phyloP scores from a whole-genome alignment of 1,140 invertebrate species.

The Cephus cinctus region DNA sequence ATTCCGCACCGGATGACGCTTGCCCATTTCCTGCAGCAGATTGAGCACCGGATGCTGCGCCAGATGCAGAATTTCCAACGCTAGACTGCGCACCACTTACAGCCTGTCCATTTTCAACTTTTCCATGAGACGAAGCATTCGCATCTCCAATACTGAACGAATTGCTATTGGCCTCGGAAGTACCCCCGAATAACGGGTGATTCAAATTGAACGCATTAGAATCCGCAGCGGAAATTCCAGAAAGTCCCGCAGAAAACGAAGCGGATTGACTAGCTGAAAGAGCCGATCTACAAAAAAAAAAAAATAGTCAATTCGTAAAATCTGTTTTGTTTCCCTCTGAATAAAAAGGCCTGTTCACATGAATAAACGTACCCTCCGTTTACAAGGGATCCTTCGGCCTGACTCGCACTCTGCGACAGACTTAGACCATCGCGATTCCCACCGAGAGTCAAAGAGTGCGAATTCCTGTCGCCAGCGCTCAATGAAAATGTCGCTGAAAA shows the following conservation, averaged over 20 bases:
- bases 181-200: slow-evolving; percentile 27
- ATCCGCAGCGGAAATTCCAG: slow-evolving; percentile 33
- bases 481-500: slow-evolving; percentile 42
- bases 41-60: slow-evolving; percentile 32
- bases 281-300: slow-evolving; percentile 21
- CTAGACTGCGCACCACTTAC: neutral
- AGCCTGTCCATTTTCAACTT: slow-evolving; percentile 35
- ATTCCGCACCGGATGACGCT: slow-evolving; percentile 27
- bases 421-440: slow-evolving; percentile 38
- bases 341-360: neutral
- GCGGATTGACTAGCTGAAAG: slow-evolving; percentile 43
- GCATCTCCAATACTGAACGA: slow-evolving; percentile 36
- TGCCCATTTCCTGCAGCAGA: slow-evolving; percentile 34
- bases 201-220: slow-evolving; percentile 32
- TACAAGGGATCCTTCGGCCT: slow-evolving; percentile 18
- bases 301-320: neutral
- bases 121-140: slow-evolving; percentile 35
- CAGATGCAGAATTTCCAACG: neutral
- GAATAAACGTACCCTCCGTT: slow-evolving; percentile 26
- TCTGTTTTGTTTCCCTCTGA: slow-evolving; percentile 5
- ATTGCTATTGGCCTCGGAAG: slow-evolving; percentile 32
- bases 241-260: slow-evolving; percentile 38
- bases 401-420: slow-evolving; percentile 42
- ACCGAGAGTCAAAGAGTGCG: slow-evolving; percentile 42
- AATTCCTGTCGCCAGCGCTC: slow-evolving; percentile 31